phyloP scores from a whole-genome alignment of 2,888 invertebrate genomes.

The Pinctada fucata region DNA sequence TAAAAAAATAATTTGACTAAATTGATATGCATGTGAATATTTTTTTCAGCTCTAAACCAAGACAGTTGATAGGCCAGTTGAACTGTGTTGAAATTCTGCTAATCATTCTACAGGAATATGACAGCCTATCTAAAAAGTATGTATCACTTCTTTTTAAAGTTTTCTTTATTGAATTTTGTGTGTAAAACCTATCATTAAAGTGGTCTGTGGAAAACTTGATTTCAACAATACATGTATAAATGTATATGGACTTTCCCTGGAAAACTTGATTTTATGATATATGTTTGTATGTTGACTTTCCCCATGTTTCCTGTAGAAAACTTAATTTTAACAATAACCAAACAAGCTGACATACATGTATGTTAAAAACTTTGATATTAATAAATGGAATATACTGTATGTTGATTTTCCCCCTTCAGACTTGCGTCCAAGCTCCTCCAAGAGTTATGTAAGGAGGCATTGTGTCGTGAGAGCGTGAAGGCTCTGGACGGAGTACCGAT shows the following conservation, averaged over 20 bases:
- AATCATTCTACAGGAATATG: constrained; percentile 74
- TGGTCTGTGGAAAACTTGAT: no score
- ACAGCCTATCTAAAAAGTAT: constrained; percentile 75
- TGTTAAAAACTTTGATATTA: neutral
- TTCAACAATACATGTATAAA: no score
- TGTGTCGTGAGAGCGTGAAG: constrained; percentile 71
- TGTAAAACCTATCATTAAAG: no score
- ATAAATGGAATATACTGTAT: neutral
- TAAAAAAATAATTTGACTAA: no score
- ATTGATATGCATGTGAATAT: neutral
- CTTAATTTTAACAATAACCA: no score
- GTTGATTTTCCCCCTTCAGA: constrained; percentile 54
- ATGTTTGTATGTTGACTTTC: no score
- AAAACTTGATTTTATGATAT: no score
- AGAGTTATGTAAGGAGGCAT: constrained; percentile 69
- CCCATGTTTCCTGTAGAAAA: no score
- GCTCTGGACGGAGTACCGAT: constrained; percentile 74
- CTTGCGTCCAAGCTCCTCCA: constrained; percentile 73
- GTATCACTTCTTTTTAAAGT: constrained; percentile 31
- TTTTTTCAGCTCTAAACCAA: constrained; percentile 65
- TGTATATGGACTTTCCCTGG: no score
- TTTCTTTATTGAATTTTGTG: neutral
- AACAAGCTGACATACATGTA: no score
- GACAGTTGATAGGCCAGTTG: constrained; percentile 69
- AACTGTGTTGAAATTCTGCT: constrained; percentile 73